These are phyloP conservation scores for Drosophila ambigua DNA, from an alignment of 1,140 invertebrate genomes.

Conservation along the genomic window DNA sequence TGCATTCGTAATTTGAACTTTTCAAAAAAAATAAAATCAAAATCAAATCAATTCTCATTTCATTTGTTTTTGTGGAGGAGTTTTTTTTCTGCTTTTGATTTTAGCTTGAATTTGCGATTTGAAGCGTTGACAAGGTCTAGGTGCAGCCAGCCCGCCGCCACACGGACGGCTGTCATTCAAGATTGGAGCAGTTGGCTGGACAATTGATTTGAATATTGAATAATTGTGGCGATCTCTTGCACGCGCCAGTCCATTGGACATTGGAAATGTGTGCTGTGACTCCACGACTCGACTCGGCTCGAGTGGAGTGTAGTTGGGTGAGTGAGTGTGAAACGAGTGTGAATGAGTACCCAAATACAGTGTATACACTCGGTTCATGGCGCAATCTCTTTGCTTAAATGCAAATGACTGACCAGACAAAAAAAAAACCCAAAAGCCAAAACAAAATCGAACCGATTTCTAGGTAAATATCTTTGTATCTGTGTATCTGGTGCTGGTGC, in stretches of 20 bases:
- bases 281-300: conserved; percentile 6
- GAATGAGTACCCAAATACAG: conserved; percentile 36
- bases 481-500: background rate
- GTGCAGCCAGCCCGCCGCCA: conserved; percentile 48
- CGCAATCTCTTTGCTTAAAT: conserved; percentile 47
- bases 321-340: conserved; percentile 18
- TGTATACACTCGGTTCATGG: conserved; percentile 33
- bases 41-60: conserved; percentile 58
- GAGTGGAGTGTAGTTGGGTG: conserved; percentile 21
- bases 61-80: conserved; percentile 58
- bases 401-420: conserved; percentile 32
- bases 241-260: conserved; percentile 58
- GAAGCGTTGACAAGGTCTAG: conserved; percentile 73
- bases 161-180: conserved; percentile 30
- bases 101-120: conserved; percentile 13
- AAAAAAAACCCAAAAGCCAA: conserved; percentile 39
- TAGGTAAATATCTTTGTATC: conserved; percentile 6
- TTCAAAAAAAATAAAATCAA: background rate
- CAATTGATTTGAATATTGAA: conserved; percentile 71
- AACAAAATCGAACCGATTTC: conserved; percentile 36
- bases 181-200: conserved; percentile 56
- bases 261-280: conserved; percentile 28
- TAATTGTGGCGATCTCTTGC: conserved; percentile 68
- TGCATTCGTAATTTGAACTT: conserved; percentile 45
- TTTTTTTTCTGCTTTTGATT: conserved; percentile 24